Base-by-base conservation (phyloP, 2,888 invertebrate genomes). In the Ophion slaviceki region DNA sequence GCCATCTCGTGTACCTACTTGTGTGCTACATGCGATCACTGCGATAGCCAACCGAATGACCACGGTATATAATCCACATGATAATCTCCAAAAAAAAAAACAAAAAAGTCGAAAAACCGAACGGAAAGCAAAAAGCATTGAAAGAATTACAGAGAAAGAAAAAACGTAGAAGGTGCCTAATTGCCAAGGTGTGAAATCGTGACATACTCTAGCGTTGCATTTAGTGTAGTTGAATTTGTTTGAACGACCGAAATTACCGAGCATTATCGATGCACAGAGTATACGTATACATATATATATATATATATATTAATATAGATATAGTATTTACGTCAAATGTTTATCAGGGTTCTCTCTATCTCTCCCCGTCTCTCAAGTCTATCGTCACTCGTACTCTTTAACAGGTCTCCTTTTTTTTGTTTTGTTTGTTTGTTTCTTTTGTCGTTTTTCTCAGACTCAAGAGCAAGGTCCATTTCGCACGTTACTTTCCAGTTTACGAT, bases 1-100 rank as follows among this genome's bases (percentile, higher is more conserved):
- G 90, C 90, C 91, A 89, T 90, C 90, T 89, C 90, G 90, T 90
- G 91, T 89, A 89, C 89, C 40, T 79, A 81, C 75, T 68, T 70
- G 81, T 91, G 90, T 90, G 90, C 90, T 89, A 89, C 90, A 90
- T 91, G 88, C 90, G 84, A 87, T 86, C 81, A 78, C 85, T 80
- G 66, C 84, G 82, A 84, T 80, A 87, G 76, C 74, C 78, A 88
- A 83, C 86, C 86, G 80, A 86, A 53, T 74, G 71, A 84, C 68
- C 68, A 88, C 86, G 88, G 88, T 88, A 88, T 82, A 86, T 87
- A 85, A 84, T 79, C 36, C 75, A 80, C 82, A 87, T 87, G 86
- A 86, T 84, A 83, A 84, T 82, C 74, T 83, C 79, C 47, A 77
- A 83, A 28, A 74, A 67, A 79, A 72, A 53, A 57, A 45, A 71